Percentiles rank a stretch among this genome's conserved stretches.
Evolutionary conservation across 2,888 invertebrate genomes (phyloP).

Genomic region (Aleiodes testaceus): DNA sequence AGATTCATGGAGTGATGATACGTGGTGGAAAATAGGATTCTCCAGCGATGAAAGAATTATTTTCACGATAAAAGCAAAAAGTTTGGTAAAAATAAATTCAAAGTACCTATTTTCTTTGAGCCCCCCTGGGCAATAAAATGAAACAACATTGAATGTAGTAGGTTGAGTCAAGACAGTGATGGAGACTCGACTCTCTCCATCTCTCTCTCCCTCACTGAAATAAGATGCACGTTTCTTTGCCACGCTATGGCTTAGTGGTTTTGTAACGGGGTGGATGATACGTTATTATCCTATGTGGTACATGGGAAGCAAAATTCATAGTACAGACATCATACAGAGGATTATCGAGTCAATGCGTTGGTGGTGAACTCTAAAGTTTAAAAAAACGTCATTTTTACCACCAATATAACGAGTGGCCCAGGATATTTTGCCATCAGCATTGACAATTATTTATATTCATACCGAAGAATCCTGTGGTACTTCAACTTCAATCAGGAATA

Average conservation of each 20-base stretch:
- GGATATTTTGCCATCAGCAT: conserved; percentile 51
- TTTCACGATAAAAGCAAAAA: neutral
- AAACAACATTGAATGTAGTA: conserved; percentile 23
- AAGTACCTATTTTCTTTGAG: neutral
- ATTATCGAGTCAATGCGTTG: conserved; percentile 32
- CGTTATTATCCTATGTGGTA: conserved; percentile 54
- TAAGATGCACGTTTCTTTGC: conserved; percentile 30
- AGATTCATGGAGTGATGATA: conserved; percentile 17
- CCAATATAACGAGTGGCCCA: conserved; percentile 32
- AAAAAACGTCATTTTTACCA: neutral
- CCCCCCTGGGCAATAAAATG: conserved; percentile 5
- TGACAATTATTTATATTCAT: neutral
- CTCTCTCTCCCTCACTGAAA: neutral
- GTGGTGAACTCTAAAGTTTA: neutral
- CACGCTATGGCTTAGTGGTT: conserved; percentile 46
- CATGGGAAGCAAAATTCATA: conserved; percentile 50
- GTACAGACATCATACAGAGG: conserved; percentile 21
- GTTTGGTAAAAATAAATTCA: neutral
- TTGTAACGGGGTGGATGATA: conserved; percentile 52
- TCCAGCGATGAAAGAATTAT: neutral
- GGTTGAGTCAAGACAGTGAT: conserved; percentile 23
- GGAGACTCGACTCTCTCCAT: neutral
- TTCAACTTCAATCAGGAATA: neutral
- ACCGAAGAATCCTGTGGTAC: neutral
- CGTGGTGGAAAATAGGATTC: conserved; percentile 8